Evolutionary conservation across 2,113 vertebrate genomes (phyloP), one percentile per base, ranked within the genome.

Genomic region (Alaudala cheleensis): DNA sequence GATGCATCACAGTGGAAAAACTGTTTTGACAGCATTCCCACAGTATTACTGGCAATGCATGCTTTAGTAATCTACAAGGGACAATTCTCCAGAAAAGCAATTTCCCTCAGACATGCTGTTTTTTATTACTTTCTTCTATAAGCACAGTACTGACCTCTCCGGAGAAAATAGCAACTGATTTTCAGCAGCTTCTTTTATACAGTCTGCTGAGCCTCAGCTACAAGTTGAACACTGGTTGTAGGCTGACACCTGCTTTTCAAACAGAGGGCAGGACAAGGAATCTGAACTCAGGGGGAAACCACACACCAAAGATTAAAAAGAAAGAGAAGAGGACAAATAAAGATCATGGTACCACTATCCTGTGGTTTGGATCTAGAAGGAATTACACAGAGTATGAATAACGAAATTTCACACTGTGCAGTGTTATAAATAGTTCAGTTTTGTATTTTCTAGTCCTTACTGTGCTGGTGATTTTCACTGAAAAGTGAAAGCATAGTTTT

Each of bases 71-170:
- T 92, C 94, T 94, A 88, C 90, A 92, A 83, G 92, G 96, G 86
- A 95, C 92, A 91, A 58, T 91, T 96, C 93, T 96, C 95, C 89
- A 97, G 92, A 74, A 97, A 97, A 91, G 96, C 92, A 88, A 91
- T 97, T 97, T 96, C 91, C 71, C 83, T 96, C 84, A 92, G 92
- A 96, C 90, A 85, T 2, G 54, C 84, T 93, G 67, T 0, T 90
- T 95, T 97, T 97, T 93, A 97, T 96, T 93, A 90, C 94, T 94
- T 97, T 95, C 82, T 93, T 92, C 96, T 91, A 74, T 91, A 95
- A 97, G 94, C 73, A 81, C 80, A 91, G 89, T 80, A 74, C 91
- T 93, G 91, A 80, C 78, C 64, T 95, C 84, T 87, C 82, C 25
- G 12, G 91, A 96, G 97, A 93, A 95, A 95, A 84, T 6, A 94